Conservation (phyloP, 2,888 invertebrate genomes). For the Chrysotoxum bicinctum region DNA sequence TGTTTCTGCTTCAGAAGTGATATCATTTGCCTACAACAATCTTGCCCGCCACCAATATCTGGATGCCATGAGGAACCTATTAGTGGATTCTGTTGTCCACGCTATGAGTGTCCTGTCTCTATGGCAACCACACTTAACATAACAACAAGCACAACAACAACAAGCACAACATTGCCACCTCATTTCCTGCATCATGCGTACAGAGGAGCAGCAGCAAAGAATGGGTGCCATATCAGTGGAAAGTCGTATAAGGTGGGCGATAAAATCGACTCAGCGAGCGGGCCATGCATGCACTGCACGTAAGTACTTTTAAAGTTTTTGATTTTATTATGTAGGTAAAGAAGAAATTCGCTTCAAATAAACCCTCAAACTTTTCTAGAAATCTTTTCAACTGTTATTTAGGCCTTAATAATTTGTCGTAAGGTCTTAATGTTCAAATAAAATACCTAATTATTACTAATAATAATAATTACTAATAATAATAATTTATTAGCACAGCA, state of each 20-base stretch:
- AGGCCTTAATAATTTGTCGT: too few relatives aligned
- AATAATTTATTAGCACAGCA: too few relatives aligned
- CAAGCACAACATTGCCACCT: constrained; percentile 92
- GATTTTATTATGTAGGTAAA: too few relatives aligned
- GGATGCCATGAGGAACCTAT: constrained; percentile 96
- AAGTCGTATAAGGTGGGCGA: constrained; percentile 93
- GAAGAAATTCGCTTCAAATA: too few relatives aligned
- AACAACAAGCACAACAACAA: constrained; percentile 93
- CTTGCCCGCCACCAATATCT: constrained; percentile 96
- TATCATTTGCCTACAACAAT: constrained; percentile 96
- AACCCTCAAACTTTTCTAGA: too few relatives aligned
- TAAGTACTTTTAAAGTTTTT: constrained; percentile 83
- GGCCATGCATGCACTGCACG: constrained; percentile 97
- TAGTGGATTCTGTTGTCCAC: constrained; percentile 95
- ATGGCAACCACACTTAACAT: constrained; percentile 92
- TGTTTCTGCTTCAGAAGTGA: constrained; percentile 98
- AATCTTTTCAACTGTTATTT: too few relatives aligned
- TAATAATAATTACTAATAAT: too few relatives aligned
- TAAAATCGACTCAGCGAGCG: constrained; percentile 91
- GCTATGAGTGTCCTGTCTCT: constrained; percentile 95
- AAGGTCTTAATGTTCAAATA: too few relatives aligned
- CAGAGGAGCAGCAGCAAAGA: constrained; percentile 85
- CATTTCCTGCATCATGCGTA: constrained; percentile 91
- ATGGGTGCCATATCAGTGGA: constrained; percentile 93
- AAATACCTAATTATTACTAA: too few relatives aligned